Base-by-base conservation (phyloP, 2,888 invertebrate species). In the Tenthredo mesomela region DNA sequence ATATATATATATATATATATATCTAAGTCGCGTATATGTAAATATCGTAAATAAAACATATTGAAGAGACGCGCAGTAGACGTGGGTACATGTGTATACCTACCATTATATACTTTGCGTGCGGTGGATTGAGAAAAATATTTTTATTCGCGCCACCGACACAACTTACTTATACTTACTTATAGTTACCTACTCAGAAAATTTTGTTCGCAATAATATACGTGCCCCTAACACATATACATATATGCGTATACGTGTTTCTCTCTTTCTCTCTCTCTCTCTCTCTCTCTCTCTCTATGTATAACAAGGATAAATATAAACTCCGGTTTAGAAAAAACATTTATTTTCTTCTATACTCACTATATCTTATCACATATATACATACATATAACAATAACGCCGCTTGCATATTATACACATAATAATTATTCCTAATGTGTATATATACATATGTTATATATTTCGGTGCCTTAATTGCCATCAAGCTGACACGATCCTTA, bases 271-370 rank as follows among this genome's bases (percentile, higher is more conserved):
- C 33, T 6, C 40, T 67, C 15, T 67, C 29, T 25, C 67, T 1
- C 4, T 70, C 6, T 70, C 37, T 33, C 5, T 70, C n/a, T n/a
- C 6, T 70, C 2, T 50, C 18, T n/a, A n/a, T 37, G 15, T 29
- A 7, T 33, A 71, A n/a, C 21, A n/a, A 7, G 54, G 54, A 54
- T 47, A 47, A 75, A 75, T 75, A 75, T 75, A 75, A 54, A 47
- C 75, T 75, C 25, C 15, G 47, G 21, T 47, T 75, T 61, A 25
- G 61, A 75, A 75, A 75, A 75, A 75, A 75, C 47, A 75, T 75
- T 75, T 75, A 75, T 43, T 75, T 75, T 75, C 40, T 50, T 21
- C 47, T 10, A 18, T 10, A 18, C 29, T 37, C 7, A 40, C 9
- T n/a, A 18, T 33, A 18, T 33, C 40, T 71, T n/a, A 40, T 71